Evolutionary conservation across 2,888 invertebrate species (phyloP), one percentile per base, ranked within the genome.

Genomic region (Lepidonotus clava): DNA sequence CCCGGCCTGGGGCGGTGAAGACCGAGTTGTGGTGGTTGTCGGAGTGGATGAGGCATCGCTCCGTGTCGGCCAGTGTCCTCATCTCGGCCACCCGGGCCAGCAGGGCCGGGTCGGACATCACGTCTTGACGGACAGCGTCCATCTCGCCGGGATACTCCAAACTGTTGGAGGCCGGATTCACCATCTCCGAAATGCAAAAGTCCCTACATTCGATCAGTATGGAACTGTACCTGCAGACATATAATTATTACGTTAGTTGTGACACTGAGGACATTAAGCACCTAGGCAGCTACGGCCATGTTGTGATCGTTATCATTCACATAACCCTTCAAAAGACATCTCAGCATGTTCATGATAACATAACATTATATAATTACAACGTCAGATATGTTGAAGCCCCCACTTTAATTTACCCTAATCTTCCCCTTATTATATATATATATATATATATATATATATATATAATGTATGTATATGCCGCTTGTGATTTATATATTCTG

Each of bases 11-110:
- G 28, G 11, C 32, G 32, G 32, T 28, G 32, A 66, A 66, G 66
- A 66, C 66, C 11, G 66, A 66, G 18, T 24, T 24, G 28, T 66
- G 66, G 28, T 66, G 66, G 66, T 66, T 66, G 66, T 66, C 66
- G 1, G 66, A 6, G 28, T 66, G 66, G 21, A 66, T 66, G 4
- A 66, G 66, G 28, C 66, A 66, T 14, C 28, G 66, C 24, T 66
- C 66, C 2, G 66, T 66, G 66, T 66, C 66, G 11, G 32, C 32
- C 28, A 28, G 21, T 0, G 5, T 66, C 24, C 66, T 66, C 28
- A 66, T 14, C 28, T 24, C 66, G 1, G 66, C 18, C n/a, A 24
- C 11, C 32, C 32, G 21, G 28, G 66, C 32, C 21, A 66, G n/a
- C 21, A 66, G 66, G 21, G 21, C 66, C 11, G 66, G 66, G 4